A percentile compares a stretch with the other conserved stretches of the same genome.
Conservation (phyloP, 2,113 vertebrate species). For the Apteryx mantelli region DNA sequence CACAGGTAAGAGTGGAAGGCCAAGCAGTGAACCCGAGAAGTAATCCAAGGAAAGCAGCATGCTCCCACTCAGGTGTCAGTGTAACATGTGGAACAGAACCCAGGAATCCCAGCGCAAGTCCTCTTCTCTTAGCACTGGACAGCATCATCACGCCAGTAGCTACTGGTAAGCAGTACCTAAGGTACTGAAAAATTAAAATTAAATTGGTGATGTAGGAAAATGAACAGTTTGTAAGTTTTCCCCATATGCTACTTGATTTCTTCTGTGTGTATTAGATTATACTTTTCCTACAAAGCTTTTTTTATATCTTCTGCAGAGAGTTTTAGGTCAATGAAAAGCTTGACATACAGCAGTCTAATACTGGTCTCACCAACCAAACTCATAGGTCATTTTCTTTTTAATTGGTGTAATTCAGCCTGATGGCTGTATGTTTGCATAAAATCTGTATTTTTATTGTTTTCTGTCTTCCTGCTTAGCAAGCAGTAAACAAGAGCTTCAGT, state of each 20-base stretch:
- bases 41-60: not conserved
- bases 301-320: not conserved
- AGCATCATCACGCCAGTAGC: not conserved
- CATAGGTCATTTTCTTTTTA: not conserved
- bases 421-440: not conserved
- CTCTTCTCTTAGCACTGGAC: not conserved
- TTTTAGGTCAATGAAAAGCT: not conserved
- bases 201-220: not conserved
- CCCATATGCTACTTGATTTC: not conserved
- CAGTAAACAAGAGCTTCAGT: not conserved
- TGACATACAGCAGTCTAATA: not conserved
- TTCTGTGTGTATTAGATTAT: not conserved
- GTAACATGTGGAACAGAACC: not conserved
- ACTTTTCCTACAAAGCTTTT: not conserved
- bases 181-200: not conserved
- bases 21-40: not conserved
- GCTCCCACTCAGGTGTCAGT: not conserved
- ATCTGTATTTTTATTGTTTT: not conserved
- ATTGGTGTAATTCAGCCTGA: not conserved
- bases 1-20: not conserved
- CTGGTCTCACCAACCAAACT: not conserved
- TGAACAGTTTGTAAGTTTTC: not conserved
- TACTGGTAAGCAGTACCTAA: not conserved
- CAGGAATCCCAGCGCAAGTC: not conserved
- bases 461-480: not conserved